Conservation (phyloP, 2,113 vertebrate species). For the Microcebus tavaratra region DNA sequence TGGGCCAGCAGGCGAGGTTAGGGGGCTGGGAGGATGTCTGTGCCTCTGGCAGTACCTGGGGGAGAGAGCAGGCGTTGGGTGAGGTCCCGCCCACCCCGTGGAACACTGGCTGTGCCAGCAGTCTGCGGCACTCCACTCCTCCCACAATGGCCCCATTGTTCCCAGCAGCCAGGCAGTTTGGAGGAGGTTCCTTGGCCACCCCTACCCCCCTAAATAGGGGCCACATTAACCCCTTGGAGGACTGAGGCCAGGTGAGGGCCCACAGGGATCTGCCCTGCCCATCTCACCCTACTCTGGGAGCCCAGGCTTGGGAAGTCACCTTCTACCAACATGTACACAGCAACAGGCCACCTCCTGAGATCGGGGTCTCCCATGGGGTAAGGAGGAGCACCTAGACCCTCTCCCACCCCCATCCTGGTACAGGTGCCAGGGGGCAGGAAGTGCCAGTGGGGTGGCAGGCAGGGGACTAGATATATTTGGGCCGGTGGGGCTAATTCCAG, state of each 20-base stretch:
- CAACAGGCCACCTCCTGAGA: not conserved
- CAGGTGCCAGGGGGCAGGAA: conserved; percentile 73
- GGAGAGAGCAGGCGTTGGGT: conserved; percentile 12
- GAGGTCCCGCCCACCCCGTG: conserved; percentile 57
- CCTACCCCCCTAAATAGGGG: conserved; percentile 58
- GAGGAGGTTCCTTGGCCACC: conserved; percentile 78
- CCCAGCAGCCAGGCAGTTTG: conserved; percentile 79
- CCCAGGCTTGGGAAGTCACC: not conserved
- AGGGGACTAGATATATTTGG: conserved; percentile 73
- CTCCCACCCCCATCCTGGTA: not conserved
- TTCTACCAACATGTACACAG: not conserved
- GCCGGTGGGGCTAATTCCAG: conserved; percentile 80
- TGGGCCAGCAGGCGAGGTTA: not conserved
- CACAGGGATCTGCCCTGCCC: not conserved
- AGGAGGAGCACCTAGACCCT: not conserved
- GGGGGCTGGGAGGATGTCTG: not conserved
- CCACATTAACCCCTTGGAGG: conserved; percentile 80
- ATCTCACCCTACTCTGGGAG: not conserved
- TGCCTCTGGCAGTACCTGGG: conserved; percentile 74
- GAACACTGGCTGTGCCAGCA: conserved; percentile 72
- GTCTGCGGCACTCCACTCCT: conserved; percentile 79
- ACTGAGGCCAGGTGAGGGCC: not conserved
- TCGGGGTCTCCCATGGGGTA: not conserved
- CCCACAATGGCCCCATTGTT: conserved; percentile 86
- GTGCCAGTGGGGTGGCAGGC: conserved; percentile 52